Conservation (phyloP, 2,797 vertebrate genomes). For the Poeciliopsis presidionis region DNA sequence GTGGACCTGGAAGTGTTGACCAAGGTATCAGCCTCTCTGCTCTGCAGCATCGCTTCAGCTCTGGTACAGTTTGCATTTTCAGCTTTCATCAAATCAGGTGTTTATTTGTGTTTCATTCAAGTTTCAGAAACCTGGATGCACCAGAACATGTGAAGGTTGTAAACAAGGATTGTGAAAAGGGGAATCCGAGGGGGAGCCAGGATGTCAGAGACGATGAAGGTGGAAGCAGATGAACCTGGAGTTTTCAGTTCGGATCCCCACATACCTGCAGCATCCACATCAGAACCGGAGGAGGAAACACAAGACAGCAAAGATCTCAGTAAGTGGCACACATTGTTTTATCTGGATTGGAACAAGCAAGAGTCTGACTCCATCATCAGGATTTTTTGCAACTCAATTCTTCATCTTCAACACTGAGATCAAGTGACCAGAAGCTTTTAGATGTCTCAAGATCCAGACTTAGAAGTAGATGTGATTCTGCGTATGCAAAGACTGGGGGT, state of each 20-base stretch:
- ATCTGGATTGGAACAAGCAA: neutral
- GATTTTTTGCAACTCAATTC: neutral
- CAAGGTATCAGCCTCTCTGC: neutral
- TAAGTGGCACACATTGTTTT: neutral
- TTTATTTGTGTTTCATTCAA: neutral
- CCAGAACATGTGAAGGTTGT: neutral
- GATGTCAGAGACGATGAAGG: neutral
- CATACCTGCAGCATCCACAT: neutral
- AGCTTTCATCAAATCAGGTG: neutral
- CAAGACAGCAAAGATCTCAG: neutral
- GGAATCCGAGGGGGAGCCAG: neutral
- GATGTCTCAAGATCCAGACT: neutral
- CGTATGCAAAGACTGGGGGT: neutral
- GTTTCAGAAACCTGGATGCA: neutral
- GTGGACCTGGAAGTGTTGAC: neutral
- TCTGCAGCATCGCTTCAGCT: constrained; percentile 2
- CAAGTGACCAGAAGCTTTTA: neutral
- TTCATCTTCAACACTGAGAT: neutral
- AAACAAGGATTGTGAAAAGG: neutral
- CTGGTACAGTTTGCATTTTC: neutral
- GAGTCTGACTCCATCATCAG: neutral
- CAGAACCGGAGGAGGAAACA: neutral
- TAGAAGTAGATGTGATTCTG: neutral
- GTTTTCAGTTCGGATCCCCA: neutral
- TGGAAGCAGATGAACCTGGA: neutral